phyloP scores from a whole-genome alignment of 2,888 invertebrate species.

The Danaus chrysippus region DNA sequence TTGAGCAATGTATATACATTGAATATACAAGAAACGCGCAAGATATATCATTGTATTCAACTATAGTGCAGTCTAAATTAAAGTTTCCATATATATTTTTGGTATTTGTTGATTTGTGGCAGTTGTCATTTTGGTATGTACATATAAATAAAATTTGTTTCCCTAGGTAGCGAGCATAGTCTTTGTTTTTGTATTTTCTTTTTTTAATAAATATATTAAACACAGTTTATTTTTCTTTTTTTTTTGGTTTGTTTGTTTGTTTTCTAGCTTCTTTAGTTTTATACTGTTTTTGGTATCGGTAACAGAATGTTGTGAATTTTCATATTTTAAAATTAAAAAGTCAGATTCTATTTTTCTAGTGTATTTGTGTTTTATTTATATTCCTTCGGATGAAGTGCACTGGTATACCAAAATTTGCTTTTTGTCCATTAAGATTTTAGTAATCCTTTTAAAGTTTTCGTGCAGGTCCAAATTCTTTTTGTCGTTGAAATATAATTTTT shows the following conservation, averaged over 20 bases:
- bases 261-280: constrained; percentile 22
- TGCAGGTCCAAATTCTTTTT: too few relatives aligned
- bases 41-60: too few relatives aligned
- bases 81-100: not conserved
- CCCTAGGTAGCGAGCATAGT: constrained; percentile 63
- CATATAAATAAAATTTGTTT: constrained; percentile 44
- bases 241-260: constrained; percentile 36
- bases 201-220: constrained; percentile 76
- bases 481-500: too few relatives aligned
- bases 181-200: constrained; percentile 66
- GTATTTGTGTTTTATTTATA: constrained; percentile 23
- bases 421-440: too few relatives aligned
- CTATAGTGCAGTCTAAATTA: too few relatives aligned
- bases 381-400: not conserved
- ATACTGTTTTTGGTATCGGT: constrained; percentile 36
- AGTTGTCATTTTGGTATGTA: constrained; percentile 12
- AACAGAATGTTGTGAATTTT: constrained; percentile 63
- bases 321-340: constrained; percentile 51
- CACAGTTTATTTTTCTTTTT: constrained; percentile 52
- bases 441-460: too few relatives aligned
- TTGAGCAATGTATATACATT: too few relatives aligned
- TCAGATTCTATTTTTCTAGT: constrained; percentile 70
- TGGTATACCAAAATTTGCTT: not conserved
- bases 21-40: too few relatives aligned
- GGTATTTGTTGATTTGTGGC: not conserved